phyloP scores from a whole-genome alignment of 2,797 vertebrate species.

The Sebastes glaucus region DNA sequence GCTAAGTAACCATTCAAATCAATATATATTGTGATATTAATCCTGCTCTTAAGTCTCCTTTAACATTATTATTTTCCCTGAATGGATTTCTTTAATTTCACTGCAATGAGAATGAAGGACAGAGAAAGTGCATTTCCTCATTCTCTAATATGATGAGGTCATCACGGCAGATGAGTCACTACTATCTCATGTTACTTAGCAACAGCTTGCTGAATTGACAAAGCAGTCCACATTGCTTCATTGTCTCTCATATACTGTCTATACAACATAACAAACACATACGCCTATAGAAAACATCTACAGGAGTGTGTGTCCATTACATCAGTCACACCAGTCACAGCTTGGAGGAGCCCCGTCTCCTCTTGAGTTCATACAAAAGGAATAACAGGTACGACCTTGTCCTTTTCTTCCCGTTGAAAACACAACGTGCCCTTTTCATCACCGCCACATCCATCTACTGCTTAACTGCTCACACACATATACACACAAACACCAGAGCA shows the following conservation, averaged over 20 bases:
- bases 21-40: background rate
- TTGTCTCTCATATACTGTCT: slow-evolving; percentile 4
- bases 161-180: slow-evolving; percentile 5
- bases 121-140: background rate
- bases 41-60: background rate
- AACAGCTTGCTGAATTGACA: slow-evolving; percentile 27
- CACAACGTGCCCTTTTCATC: slow-evolving; percentile 55
- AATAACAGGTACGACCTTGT: slow-evolving; percentile 28
- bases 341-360: slow-evolving; percentile 14
- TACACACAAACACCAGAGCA: background rate
- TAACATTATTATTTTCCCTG: background rate
- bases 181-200: slow-evolving; percentile 39
- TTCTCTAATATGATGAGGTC: slow-evolving; percentile 7
- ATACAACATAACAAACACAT: background rate
- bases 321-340: slow-evolving; percentile 44
- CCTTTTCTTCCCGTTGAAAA: slow-evolving; percentile 47
- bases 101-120: background rate
- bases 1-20: too few relatives aligned
- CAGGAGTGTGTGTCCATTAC: slow-evolving; percentile 15
- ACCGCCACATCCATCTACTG: slow-evolving; percentile 41
- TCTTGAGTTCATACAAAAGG: slow-evolving; percentile 21
- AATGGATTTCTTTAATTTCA: slow-evolving; percentile 13
- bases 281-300: background rate
- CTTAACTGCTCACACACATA: slow-evolving; percentile 43
- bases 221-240: background rate